A percentile compares a stretch with the other conserved stretches of the same genome.
Conservation (phyloP, 2,113 vertebrate species). For the Odobenus rosmarus region DNA sequence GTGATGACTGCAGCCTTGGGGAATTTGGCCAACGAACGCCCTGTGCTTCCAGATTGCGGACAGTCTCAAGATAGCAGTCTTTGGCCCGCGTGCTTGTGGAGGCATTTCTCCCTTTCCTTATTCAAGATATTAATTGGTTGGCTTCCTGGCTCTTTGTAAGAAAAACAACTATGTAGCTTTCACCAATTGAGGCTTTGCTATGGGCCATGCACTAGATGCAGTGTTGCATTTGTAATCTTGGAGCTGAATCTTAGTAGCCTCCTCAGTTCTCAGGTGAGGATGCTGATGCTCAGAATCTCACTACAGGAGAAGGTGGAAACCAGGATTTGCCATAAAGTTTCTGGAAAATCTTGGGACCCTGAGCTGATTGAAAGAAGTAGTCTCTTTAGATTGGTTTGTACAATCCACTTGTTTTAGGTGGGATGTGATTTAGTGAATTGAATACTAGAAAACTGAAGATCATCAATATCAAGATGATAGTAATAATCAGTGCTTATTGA, state of each 20-base stretch:
- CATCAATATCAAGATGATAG: neutral
- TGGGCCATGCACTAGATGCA: accelerated
- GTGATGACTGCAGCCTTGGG: neutral
- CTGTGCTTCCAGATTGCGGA: neutral
- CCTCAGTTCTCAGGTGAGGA: neutral
- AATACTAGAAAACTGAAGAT: neutral
- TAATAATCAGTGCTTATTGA: neutral
- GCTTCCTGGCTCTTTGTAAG: neutral
- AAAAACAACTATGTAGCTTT: neutral
- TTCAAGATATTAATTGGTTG: neutral
- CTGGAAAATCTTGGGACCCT: neutral
- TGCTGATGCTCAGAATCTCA: neutral
- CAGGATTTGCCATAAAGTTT: neutral
- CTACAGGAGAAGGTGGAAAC: neutral
- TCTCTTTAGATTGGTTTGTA: neutral
- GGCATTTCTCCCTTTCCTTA: neutral
- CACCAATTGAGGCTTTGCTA: neutral
- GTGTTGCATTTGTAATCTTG: neutral
- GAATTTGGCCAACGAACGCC: neutral
- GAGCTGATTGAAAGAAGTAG: neutral
- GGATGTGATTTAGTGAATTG: neutral
- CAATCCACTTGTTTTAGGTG: neutral
- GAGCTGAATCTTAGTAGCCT: neutral
- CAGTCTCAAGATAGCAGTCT: neutral
- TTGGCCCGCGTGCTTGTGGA: neutral